Evolutionary conservation across 2,797 vertebrate genomes (phyloP).

Genomic region (Gymnocypris eckloni): DNA sequence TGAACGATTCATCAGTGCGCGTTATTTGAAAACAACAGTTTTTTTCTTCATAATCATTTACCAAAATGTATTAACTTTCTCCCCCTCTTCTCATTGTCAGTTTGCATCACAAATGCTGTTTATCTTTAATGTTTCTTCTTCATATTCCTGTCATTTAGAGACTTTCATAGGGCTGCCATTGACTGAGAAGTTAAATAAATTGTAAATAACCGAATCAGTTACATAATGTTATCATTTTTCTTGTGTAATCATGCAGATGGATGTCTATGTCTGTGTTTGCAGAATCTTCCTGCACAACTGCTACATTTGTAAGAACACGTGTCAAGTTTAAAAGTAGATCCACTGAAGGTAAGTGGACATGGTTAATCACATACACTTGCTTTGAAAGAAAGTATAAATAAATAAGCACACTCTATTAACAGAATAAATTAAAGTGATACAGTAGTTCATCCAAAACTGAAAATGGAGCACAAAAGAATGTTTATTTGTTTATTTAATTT

Average conservation of each 20-base stretch:
- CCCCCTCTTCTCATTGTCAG: not conserved
- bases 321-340: not conserved
- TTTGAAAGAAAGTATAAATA: not conserved
- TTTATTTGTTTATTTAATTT: no score
- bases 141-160: no score
- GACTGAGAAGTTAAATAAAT: not conserved
- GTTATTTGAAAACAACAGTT: not conserved
- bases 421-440: not conserved
- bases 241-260: not conserved
- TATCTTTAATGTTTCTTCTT: not conserved
- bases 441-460: not conserved
- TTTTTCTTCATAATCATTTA: not conserved
- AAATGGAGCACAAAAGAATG: not conserved
- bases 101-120: not conserved
- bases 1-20: not conserved
- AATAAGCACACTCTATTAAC: not conserved
- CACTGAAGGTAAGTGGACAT: not conserved
- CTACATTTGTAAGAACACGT: not conserved
- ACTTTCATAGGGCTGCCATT: not conserved
- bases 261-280: not conserved
- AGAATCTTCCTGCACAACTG: not conserved
- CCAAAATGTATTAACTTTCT: not conserved
- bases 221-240: not conserved
- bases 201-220: not conserved
- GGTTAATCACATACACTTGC: not conserved